Base-by-base conservation (phyloP, 2,888 invertebrate species). In the Ashinkailepas kermadecensis region DNA sequence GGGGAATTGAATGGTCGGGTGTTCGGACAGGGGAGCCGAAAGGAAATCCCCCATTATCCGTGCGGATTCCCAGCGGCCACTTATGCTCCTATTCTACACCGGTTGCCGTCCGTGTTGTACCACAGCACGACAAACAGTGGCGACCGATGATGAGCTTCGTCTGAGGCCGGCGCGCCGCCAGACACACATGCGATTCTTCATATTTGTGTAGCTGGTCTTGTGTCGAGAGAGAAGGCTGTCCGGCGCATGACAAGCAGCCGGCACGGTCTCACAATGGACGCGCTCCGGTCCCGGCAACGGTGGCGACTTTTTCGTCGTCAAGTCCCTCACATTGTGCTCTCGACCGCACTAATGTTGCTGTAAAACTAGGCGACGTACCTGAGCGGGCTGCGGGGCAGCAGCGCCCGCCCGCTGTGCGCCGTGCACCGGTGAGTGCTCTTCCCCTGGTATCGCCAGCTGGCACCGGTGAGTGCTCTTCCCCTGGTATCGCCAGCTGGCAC, bases 21-120 rank as follows among this genome's bases (percentile, higher is more conserved):
- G 56, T 21, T 56, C 56, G 54, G 18, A 74, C 74, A 74, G 56
- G 56, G 21, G 54, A 10, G 56, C 74, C 56, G 74, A 74, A 74
- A 74, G 74, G 56, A 74, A 74, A 74, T 74, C 74, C 74, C 54
- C 74, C 21, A 74, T 74, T 74, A 74, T 74, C 74, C 74, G 54
- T 7, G 23, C 23, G 74, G 70, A 21, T 21, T 74, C 7, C 1
- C 21, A 54, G 18, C 7, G 74, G 74, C 74, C 74, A 74, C 54
- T 74, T 74, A 74, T 74, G 74, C 21, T 54, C 11, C 54, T 18
- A 56, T 74, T 56, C 74, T 74, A 8, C 39, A 25, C 23, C 23
- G n/a, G 39, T 70, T 39, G 70, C 39, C 70, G 70, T 4, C 70
- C 25, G 39, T 70, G 70, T 70, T 15, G 25, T 11, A 15, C 39